Conservation (phyloP, 2,113 vertebrate species). For the Vimba vimba region DNA sequence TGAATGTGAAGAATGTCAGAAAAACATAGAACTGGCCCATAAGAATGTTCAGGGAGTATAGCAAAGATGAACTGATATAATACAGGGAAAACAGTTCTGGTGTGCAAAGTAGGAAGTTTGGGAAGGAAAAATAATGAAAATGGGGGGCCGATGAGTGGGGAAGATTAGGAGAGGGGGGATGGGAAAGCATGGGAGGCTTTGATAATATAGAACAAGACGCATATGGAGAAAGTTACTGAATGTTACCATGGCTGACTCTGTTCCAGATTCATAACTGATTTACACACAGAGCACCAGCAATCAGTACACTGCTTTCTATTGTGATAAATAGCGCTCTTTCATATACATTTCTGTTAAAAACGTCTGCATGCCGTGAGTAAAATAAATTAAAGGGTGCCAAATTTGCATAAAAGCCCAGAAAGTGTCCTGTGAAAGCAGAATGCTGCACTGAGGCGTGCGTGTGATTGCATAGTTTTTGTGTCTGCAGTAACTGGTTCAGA, state of each 20-base stretch:
- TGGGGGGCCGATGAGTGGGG: conserved; percentile 41
- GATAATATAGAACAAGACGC: conserved; percentile 35
- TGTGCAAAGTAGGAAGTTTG: conserved; percentile 17
- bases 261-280: conserved; percentile 37
- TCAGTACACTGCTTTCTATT: neutral
- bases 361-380: neutral
- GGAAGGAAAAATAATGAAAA: conserved; percentile 39
- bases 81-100: conserved; percentile 18
- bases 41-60: conserved; percentile 45
- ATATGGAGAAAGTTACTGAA: conserved; percentile 5
- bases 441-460: conserved; percentile 44
- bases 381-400: neutral
- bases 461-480: conserved; percentile 55
- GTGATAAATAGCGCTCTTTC: neutral
- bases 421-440: neutral
- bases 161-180: conserved; percentile 33
- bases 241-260: conserved; percentile 12
- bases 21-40: conserved; percentile 50
- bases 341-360: neutral
- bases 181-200: conserved; percentile 7
- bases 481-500: conserved; percentile 47
- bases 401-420: neutral
- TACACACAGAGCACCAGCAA: conserved; percentile 1
- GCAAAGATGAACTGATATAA: conserved; percentile 25
- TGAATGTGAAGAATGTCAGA: conserved; percentile 58